phyloP scores from a whole-genome alignment of 2,888 invertebrate genomes.

The Halictus quadricinctus region DNA sequence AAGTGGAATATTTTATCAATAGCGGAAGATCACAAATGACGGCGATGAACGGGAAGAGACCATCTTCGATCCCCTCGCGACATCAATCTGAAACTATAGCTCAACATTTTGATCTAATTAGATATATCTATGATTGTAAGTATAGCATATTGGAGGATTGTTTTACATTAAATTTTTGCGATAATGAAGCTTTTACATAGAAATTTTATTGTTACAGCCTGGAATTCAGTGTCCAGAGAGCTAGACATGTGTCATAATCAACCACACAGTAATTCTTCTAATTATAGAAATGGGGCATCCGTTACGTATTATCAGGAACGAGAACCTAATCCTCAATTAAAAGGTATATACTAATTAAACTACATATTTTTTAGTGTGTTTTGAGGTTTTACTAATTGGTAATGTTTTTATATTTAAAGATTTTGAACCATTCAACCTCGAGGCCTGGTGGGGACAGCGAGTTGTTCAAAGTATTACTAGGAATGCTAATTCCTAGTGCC shows the following conservation, averaged over 20 bases:
- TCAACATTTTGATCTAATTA: constrained; percentile 91
- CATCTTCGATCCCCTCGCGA: constrained; percentile 76
- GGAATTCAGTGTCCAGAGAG: constrained; percentile 84
- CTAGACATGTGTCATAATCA: constrained; percentile 83
- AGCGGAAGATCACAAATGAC: constrained; percentile 79
- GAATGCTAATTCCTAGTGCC: constrained; percentile 81
- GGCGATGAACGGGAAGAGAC: constrained; percentile 80
- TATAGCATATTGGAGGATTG: constrained; percentile 18
- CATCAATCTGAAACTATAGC: constrained; percentile 80
- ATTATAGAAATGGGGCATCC: constrained; percentile 83
- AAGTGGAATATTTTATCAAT: constrained; percentile 22
- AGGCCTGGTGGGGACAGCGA: constrained; percentile 90
- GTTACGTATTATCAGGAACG: constrained; percentile 87
- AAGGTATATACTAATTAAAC: constrained; percentile 71
- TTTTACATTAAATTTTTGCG: not conserved
- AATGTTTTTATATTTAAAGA: constrained; percentile 81
- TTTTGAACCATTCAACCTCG: constrained; percentile 91
- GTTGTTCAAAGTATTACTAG: constrained; percentile 86
- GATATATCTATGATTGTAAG: constrained; percentile 89
- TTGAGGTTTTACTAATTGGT: not conserved
- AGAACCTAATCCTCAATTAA: constrained; percentile 80
- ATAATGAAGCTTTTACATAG: no score
- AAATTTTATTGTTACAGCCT: constrained; percentile 74
- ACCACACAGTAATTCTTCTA: constrained; percentile 76
- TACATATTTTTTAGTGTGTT: not conserved